Percentiles rank a stretch among this genome's conserved stretches.
phyloP scores from a whole-genome alignment of 1,140 invertebrate species.

The Cydia pomonella region DNA sequence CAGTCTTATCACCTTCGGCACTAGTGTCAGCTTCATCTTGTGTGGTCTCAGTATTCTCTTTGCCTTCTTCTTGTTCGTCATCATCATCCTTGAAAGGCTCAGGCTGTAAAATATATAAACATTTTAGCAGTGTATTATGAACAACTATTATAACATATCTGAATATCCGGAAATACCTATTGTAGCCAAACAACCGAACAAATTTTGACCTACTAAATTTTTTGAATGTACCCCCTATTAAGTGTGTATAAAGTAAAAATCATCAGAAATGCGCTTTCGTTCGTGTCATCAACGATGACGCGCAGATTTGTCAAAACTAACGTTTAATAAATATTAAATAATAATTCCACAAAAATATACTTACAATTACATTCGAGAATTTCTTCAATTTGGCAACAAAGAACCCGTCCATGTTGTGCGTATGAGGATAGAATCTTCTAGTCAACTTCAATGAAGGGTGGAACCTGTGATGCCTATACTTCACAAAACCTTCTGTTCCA shows the following conservation, averaged over 20 bases:
- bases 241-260: no score
- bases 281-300: no score
- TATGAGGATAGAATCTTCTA: slow-evolving; percentile 97
- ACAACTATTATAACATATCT: no score
- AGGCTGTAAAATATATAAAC: slow-evolving; percentile 57
- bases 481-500: slow-evolving; percentile 96
- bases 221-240: no score
- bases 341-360: slow-evolving; percentile 49
- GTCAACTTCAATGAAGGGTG: slow-evolving; percentile 96
- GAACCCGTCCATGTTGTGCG: slow-evolving; percentile 99
- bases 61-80: slow-evolving; percentile 68
- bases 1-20: slow-evolving; percentile 60
- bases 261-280: no score
- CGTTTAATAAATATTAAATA: no score
- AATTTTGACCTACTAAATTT: no score
- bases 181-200: no score
- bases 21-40: slow-evolving; percentile 46
- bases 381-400: slow-evolving; percentile 99
- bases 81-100: slow-evolving; percentile 80
- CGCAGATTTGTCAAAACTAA: no score
- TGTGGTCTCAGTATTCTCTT: slow-evolving; percentile 56
- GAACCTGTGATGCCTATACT: slow-evolving; percentile 93
- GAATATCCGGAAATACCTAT: no score
- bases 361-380: slow-evolving; percentile 91
- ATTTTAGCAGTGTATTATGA: not conserved